Evolutionary conservation across 2,797 vertebrate genomes (phyloP).

Genomic region (Semotilus atromaculatus): DNA sequence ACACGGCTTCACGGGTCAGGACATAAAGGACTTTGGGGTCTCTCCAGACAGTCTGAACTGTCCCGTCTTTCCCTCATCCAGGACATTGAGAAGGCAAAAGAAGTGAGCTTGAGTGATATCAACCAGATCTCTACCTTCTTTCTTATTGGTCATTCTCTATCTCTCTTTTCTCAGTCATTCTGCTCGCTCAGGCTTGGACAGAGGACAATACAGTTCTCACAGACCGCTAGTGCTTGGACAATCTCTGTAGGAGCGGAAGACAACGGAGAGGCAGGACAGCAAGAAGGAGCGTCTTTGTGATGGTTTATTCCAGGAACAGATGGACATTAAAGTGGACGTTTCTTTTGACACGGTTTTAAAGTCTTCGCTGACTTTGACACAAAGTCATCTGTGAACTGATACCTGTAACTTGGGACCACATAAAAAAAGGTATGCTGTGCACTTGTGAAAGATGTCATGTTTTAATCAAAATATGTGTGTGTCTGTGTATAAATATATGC

Average conservation of each 20-base stretch:
- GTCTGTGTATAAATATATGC: too few relatives aligned
- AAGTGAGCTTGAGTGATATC: conserved; percentile 61
- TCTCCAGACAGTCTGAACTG: conserved; percentile 57
- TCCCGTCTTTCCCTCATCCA: conserved; percentile 68
- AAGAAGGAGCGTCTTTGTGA: conserved; percentile 55
- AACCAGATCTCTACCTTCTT: conserved; percentile 64
- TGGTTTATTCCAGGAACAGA: conserved; percentile 70
- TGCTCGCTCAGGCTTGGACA: conserved; percentile 73
- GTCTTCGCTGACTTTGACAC: conserved; percentile 57
- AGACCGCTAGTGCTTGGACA: conserved; percentile 67
- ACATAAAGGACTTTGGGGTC: conserved; percentile 59
- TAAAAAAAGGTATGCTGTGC: conserved; percentile 79
- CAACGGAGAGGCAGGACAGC: conserved; percentile 54
- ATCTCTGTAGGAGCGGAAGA: conserved; percentile 53
- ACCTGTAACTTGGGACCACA: conserved; percentile 47
- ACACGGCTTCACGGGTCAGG: conserved; percentile 78
- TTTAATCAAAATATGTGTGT: neutral
- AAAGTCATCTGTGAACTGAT: conserved; percentile 41
- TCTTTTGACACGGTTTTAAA: conserved; percentile 59
- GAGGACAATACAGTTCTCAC: conserved; percentile 70
- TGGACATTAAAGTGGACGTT: conserved; percentile 59
- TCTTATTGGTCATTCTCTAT: conserved; percentile 51
- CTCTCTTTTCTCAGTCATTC: conserved; percentile 60
- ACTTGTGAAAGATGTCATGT: neutral
- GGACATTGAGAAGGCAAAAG: conserved; percentile 49